phyloP scores from a whole-genome alignment of 2,888 invertebrate genomes.

The Clanis bilineata region DNA sequence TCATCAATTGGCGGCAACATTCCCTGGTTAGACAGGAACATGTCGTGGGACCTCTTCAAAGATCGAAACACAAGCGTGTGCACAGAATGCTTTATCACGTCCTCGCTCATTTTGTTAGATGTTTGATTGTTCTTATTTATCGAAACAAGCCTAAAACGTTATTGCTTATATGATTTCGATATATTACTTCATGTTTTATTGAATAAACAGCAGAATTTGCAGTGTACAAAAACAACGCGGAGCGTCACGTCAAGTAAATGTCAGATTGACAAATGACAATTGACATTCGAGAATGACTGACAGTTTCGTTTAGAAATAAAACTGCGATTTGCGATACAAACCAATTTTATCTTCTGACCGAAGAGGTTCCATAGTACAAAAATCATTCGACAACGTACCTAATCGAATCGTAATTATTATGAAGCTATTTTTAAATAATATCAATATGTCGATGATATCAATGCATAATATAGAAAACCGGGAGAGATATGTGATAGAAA shows the following conservation, averaged over 20 bases:
- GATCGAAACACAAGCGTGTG: conserved; percentile 98
- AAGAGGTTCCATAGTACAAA: too few species aligned
- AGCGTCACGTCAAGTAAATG: conserved; percentile 17
- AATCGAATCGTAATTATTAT: too few species aligned
- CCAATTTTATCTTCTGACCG: too few species aligned
- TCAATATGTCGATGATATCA: too few species aligned
- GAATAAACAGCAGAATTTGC: neutral
- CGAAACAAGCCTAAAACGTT: neutral
- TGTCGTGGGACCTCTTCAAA: conserved; percentile 97
- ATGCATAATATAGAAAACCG: too few species aligned
- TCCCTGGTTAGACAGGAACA: conserved; percentile 96
- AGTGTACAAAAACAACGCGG: neutral
- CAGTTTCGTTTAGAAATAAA: neutral
- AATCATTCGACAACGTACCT: too few species aligned
- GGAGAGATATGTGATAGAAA: too few species aligned
- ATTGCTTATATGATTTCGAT: neutral
- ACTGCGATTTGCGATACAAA: too few species aligned
- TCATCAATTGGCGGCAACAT: conserved; percentile 92
- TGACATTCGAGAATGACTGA: too few species aligned
- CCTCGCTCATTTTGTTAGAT: conserved; percentile 83
- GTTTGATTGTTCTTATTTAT: neutral
- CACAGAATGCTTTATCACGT: conserved; percentile 97
- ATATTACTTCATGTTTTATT: neutral
- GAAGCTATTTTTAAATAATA: too few species aligned
- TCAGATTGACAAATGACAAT: conserved; percentile 2